Base-by-base conservation (phyloP, 2,888 invertebrate species). In the Erebia ligea region DNA sequence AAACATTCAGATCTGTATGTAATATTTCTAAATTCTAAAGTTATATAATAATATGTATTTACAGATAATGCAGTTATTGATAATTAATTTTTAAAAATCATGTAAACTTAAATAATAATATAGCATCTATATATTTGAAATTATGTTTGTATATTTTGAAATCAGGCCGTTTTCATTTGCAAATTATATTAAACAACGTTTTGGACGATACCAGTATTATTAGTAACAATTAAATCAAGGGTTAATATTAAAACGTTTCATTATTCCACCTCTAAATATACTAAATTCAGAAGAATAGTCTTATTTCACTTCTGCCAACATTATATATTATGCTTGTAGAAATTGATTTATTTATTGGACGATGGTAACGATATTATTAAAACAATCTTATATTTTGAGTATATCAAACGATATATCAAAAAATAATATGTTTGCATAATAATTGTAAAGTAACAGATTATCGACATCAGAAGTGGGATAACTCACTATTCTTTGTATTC, bases 391-490 rank as follows among this genome's bases (percentile, higher is more conserved):
- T 34, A 34, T 25, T 25, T 25, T 25, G 25, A 25, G 4, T 25
- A 25, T 25, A 25, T 25, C 25, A 25, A 25, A 25, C 25, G 25
- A 25, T 25, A 25, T 25, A 25, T 25, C 25, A 25, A 25, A 25
- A 4, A 25, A 25, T 25, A 25, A 25, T 25, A 25, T 25, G 4
- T 25, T 25, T 25, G 3, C 25, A 2, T 25, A 25, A 4, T 25
- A 4, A 25, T 34, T 34, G 34, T 34, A 34, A 5, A 34, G 34
- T 34, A 34, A 52, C 9, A 52, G 17, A 13, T 17, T 52, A 4
- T 11, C 21, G 13, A 5, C 21, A 56, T 21, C 56, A 56, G 56
- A 56, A 56, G 56, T 56, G 56, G 56, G 56, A 56, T 56, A 56
- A 17, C 17, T 17, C 52, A 17, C 11, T 1, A 19, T 1, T 19